Base-by-base conservation (phyloP, 1,140 invertebrate genomes). In the Macrobrachium rosenbergii region DNA sequence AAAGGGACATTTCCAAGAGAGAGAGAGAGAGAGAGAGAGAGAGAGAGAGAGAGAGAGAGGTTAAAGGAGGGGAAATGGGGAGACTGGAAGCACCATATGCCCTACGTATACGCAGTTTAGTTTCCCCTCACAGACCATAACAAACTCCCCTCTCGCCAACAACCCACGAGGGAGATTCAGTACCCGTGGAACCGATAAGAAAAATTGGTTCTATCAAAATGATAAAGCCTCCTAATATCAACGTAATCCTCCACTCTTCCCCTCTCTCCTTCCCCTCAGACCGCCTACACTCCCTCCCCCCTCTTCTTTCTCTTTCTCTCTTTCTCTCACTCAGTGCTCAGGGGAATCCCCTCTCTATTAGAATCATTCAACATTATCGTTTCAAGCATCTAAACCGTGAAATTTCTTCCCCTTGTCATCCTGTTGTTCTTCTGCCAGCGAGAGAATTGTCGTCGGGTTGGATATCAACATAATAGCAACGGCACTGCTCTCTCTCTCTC, bases 121-220 rank as follows among this genome's bases (percentile, higher is more conserved):
- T 60, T 67, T 77, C 73, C 82, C 83, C 83, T 79, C 72, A 21
- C 62, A 84, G 82, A 45, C 62, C 84, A 87, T 87, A 87, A 86
- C 83, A 69, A 69, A 84, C 58, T 78, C 84, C 62, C 78, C 84
- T 78, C 84, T 87, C 69, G 78, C 84, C 84, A 69, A 64, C 64
- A 87, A 62, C 77, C 84, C 78, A 59, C 45, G 62, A 67, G 78
- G 84, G 78, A 75, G 84, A 81, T 81, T 76, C 78, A 19, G 59
- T 23, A 28, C 83, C 78, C 67, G 28, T 87, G 84, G 84, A 87
- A 75, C 84, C 84, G 84, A 87, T 87, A 87, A 87, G 84, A 87
- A 87, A 87, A 87, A 87, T 87, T 87, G 84, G 84, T 87, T 87
- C 84, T 87, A 87, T 87, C 84, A 87, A 81, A 87, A 87, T 87